Evolutionary conservation across 2,888 invertebrate genomes (phyloP).

Genomic region (Lycophotia porphyrea): DNA sequence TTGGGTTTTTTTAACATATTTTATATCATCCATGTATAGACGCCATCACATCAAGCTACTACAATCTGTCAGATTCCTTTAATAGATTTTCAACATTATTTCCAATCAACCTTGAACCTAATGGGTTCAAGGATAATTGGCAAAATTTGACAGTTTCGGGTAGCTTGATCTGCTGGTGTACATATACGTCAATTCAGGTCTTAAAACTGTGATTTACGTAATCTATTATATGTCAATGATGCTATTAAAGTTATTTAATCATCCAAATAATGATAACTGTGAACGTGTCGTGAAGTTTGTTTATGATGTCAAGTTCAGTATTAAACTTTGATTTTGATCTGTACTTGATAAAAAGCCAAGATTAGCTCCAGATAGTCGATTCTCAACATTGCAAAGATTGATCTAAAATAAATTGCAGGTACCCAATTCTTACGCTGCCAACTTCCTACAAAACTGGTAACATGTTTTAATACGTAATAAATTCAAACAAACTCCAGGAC

Average conservation of each 20-base stretch:
- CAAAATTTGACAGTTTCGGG: too few relatives aligned
- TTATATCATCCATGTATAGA: conserved; percentile 1
- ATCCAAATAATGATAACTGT: too few relatives aligned
- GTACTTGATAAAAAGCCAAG: not conserved
- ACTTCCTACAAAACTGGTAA: not conserved
- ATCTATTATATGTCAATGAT: not conserved
- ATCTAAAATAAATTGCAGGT: not conserved
- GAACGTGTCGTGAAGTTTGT: not conserved
- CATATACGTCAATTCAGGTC: not conserved
- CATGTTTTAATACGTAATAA: not conserved
- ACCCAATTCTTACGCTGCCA: not conserved
- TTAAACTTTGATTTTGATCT: not conserved
- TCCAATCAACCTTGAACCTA: too few relatives aligned
- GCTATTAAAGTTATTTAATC: not conserved
- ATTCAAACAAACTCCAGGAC: conserved; percentile 18
- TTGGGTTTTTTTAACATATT: too few relatives aligned
- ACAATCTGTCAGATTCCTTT: too few relatives aligned
- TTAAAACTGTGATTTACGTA: not conserved
- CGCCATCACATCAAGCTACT: too few relatives aligned
- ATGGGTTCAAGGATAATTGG: too few relatives aligned
- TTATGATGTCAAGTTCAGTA: too few relatives aligned
- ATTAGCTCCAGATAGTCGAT: not conserved
- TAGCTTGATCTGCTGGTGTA: too few relatives aligned
- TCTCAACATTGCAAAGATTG: not conserved
- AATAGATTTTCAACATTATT: too few relatives aligned